Conservation (phyloP, 1,140 invertebrate species). For the Capitella teleta region DNA sequence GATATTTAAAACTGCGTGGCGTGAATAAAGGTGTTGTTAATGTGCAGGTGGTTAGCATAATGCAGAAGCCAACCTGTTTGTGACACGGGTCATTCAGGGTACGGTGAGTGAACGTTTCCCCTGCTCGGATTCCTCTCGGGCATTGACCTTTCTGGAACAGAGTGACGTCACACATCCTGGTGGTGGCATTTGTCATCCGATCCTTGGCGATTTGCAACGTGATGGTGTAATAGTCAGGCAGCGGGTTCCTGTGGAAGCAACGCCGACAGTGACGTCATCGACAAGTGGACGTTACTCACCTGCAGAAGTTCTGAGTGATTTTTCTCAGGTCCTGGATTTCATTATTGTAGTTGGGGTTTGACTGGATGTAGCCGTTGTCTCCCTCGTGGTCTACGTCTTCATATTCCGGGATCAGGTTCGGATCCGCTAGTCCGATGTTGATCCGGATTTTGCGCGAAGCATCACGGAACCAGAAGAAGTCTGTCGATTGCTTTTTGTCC, state of each 20-base stretch:
- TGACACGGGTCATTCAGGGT: slow-evolving; percentile 14
- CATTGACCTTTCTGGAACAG: slow-evolving; percentile 10
- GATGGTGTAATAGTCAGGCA: slow-evolving; percentile 30
- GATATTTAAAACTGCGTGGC: too few species aligned
- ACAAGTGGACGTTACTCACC: slow-evolving; percentile 10
- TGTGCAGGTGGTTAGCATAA: too few species aligned
- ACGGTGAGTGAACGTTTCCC: slow-evolving; percentile 10
- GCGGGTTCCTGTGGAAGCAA: slow-evolving; percentile 23
- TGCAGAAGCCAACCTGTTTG: slow-evolving; percentile 10
- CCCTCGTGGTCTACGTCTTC: slow-evolving; percentile 22
- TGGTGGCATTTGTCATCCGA: slow-evolving; percentile 20
- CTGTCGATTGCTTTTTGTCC: slow-evolving; percentile 24
- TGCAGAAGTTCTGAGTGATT: slow-evolving; percentile 17
- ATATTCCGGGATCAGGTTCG: slow-evolving; percentile 25
- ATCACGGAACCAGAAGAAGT: slow-evolving; percentile 24
- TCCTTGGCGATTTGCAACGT: slow-evolving; percentile 20
- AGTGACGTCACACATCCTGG: slow-evolving; percentile 20
- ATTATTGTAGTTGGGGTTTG: slow-evolving; percentile 10
- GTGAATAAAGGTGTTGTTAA: too few species aligned
- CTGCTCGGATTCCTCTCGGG: slow-evolving; percentile 5
- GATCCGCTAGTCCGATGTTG: slow-evolving; percentile 21
- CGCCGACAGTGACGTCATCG: too few species aligned
- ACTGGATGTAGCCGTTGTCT: slow-evolving; percentile 20
- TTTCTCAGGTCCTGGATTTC: slow-evolving; percentile 13
- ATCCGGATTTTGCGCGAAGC: slow-evolving; percentile 19